Evolutionary conservation across 2,797 vertebrate genomes (phyloP).

Genomic region (Merluccius polli): DNA sequence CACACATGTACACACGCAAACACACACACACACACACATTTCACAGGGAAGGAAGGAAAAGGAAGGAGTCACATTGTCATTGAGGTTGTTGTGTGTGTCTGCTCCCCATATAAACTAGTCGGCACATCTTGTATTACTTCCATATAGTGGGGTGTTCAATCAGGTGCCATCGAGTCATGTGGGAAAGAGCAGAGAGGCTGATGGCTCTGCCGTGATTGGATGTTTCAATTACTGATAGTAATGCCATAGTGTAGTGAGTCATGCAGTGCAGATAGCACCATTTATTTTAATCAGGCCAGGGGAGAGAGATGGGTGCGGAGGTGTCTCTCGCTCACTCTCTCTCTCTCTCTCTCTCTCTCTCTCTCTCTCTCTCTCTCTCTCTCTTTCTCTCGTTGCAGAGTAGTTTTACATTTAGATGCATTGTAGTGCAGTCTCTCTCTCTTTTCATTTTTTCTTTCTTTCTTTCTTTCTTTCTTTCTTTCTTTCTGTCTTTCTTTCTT

Average conservation of each 20-base stretch:
- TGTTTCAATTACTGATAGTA: conserved; percentile 78
- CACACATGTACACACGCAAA: conserved; percentile 15
- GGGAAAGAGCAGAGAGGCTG: conserved; percentile 65
- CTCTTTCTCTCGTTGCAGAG: conserved; percentile 43
- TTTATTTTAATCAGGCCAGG: conserved; percentile 76
- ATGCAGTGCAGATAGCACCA: conserved; percentile 76
- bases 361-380: conserved; percentile 21
- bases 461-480: not conserved
- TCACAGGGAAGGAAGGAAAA: conserved; percentile 15
- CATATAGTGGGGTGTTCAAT: conserved; percentile 62
- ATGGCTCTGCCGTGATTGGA: conserved; percentile 73
- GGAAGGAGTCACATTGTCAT: conserved; percentile 8
- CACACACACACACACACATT: conserved; percentile 14
- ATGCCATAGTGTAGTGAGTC: conserved; percentile 75
- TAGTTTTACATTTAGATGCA: conserved; percentile 72
- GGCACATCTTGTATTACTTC: conserved; percentile 62
- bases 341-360: not conserved
- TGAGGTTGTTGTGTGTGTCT: conserved; percentile 11
- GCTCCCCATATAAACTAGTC: conserved; percentile 38
- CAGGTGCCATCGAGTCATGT: conserved; percentile 66
- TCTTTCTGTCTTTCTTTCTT: conserved; percentile 28
- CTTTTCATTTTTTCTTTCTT: not conserved
- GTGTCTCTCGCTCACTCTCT: conserved; percentile 41
- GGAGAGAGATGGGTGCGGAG: conserved; percentile 72
- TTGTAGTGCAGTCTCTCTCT: conserved; percentile 44